Percentiles rank a stretch among this genome's conserved stretches.
Conservation (phyloP, 2,888 invertebrate genomes). For the Monoplex corrugatus region DNA sequence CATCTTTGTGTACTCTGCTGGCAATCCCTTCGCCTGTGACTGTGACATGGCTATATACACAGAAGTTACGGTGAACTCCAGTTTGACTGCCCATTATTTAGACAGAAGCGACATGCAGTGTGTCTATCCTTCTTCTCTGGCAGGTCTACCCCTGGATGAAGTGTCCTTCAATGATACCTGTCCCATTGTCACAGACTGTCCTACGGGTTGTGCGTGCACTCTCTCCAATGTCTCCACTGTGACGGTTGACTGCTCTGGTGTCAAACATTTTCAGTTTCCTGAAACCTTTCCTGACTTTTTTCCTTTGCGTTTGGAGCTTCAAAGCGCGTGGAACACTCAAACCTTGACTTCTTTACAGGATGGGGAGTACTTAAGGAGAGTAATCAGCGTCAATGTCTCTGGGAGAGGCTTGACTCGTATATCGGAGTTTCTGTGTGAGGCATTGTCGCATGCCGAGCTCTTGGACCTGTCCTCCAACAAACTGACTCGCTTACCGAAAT, state of each 20-base stretch:
- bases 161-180: not conserved
- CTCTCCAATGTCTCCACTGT: not conserved
- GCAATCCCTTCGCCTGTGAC: slow-evolving; percentile 46
- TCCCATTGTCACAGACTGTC: slow-evolving; percentile 39
- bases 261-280: not conserved
- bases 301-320: slow-evolving; percentile 2
- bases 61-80: not conserved
- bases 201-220: slow-evolving; percentile 25
- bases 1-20: slow-evolving; percentile 19
- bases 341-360: not conserved
- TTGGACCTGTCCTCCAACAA: slow-evolving; percentile 43
- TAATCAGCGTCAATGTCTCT: slow-evolving; percentile 36
- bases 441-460: not conserved
- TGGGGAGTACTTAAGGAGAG: slow-evolving; percentile 16
- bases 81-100: not conserved
- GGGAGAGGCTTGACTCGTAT: not conserved
- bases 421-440: slow-evolving; percentile 35
- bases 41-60: slow-evolving; percentile 29
- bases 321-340: not conserved
- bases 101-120: slow-evolving; percentile 25
- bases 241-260: slow-evolving; percentile 31
- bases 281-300: not conserved
- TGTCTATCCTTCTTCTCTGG: not conserved
- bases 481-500: slow-evolving; percentile 27
- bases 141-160: not conserved